These are phyloP conservation scores for Petrolisthes manimaculis DNA, from an alignment of 2,888 invertebrate genomes.

Conservation along the genomic window DNA sequence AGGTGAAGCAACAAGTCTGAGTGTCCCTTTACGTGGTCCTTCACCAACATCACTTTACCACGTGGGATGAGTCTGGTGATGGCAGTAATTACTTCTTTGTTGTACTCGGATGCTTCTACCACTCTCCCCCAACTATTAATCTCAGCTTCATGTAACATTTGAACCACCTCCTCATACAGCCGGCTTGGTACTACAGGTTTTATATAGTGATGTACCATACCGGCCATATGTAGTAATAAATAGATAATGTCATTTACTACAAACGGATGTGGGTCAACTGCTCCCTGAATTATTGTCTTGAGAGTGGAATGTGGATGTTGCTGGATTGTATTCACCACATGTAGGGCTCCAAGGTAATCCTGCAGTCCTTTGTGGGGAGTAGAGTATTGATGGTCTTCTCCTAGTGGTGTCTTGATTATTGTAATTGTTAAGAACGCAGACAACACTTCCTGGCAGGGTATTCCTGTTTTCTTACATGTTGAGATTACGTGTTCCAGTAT, in stretches of 20 bases:
- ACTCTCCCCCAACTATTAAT: neutral
- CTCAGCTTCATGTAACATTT: neutral
- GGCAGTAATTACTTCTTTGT: neutral
- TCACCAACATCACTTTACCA: no score
- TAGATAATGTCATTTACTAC: neutral
- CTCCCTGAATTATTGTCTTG: neutral
- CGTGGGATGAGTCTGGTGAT: no score
- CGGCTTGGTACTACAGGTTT: neutral
- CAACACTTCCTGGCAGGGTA: slow-evolving; percentile 21
- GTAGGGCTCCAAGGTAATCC: slow-evolving; percentile 13
- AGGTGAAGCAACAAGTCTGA: no score
- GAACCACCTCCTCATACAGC: neutral
- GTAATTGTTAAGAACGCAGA: slow-evolving; percentile 9
- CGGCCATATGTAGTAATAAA: slow-evolving; percentile 7
- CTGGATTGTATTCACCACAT: neutral
- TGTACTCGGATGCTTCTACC: neutral
- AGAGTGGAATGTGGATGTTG: neutral
- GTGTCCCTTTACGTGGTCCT: no score
- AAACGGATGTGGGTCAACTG: neutral
- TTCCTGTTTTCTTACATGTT: neutral
- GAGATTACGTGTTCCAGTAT: neutral
- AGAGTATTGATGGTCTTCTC: slow-evolving; percentile 11
- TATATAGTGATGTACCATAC: neutral
- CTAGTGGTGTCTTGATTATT: neutral
- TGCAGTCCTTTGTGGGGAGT: slow-evolving; percentile 32